These are phyloP conservation scores for Brachionus paranguensis DNA, from an alignment of 1,140 invertebrate species.

Conservation along the genomic window DNA sequence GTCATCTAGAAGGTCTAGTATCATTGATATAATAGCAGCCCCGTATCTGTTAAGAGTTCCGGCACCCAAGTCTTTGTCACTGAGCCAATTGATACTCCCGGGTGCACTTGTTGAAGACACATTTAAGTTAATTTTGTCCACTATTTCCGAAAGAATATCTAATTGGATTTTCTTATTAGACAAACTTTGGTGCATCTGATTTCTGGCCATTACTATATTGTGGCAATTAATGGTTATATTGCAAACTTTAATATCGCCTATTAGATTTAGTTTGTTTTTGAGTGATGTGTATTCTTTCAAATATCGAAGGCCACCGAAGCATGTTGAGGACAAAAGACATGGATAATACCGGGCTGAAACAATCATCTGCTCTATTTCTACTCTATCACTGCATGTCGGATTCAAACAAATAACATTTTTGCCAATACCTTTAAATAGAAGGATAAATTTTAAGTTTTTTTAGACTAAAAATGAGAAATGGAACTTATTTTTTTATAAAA, in stretches of 20 bases:
- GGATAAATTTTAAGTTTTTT: not conserved
- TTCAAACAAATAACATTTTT: conserved; percentile 34
- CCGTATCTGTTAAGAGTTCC: conserved; percentile 23
- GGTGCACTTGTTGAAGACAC: not conserved
- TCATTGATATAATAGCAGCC: not conserved
- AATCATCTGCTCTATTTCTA: conserved; percentile 29
- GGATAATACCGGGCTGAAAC: conserved; percentile 37
- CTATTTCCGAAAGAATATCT: not conserved
- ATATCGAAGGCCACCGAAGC: conserved; percentile 22
- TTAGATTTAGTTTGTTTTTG: not conserved
- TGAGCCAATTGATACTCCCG: not conserved
- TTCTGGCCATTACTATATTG: not conserved
- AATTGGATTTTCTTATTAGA: not conserved
- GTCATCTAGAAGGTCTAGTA: not conserved
- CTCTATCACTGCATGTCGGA: conserved; percentile 1
- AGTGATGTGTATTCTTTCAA: not conserved
- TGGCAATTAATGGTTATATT: conserved; percentile 9
- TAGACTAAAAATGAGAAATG: not conserved
- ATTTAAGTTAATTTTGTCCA: not conserved
- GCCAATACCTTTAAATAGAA: not conserved
- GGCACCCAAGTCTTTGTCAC: conserved; percentile 22
- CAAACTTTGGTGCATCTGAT: not conserved
- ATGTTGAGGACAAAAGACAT: not conserved
- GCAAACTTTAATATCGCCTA: not conserved
- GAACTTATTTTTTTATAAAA: too few relatives aligned